phyloP scores from a whole-genome alignment of 2,888 invertebrate species.

The Alloscopus bannaensis region DNA sequence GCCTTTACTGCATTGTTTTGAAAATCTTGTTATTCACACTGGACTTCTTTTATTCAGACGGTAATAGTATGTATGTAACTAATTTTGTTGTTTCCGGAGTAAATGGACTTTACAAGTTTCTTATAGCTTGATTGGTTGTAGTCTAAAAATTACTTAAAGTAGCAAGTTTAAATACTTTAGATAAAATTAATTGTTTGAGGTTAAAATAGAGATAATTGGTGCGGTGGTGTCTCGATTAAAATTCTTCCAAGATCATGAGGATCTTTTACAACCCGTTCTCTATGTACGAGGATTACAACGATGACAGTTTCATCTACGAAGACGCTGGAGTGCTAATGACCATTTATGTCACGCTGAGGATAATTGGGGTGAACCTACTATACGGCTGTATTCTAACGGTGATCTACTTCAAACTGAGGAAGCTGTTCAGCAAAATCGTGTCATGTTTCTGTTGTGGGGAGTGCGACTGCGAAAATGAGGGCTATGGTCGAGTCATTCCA shows the following conservation, averaged over 20 bases:
- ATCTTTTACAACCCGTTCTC: conserved; percentile 13
- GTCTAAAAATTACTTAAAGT: no score
- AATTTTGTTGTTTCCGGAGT: no score
- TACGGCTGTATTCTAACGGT: conserved; percentile 24
- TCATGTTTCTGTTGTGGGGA: conserved; percentile 24
- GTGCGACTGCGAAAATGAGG: conserved; percentile 35
- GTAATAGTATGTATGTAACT: no score
- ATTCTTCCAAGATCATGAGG: background rate
- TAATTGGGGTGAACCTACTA: conserved; percentile 16
- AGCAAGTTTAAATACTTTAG: no score
- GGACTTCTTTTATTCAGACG: no score
- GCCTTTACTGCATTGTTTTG: no score
- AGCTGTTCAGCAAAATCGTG: background rate
- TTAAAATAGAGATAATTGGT: no score
- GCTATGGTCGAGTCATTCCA: background rate
- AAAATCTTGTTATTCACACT: no score
- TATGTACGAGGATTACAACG: conserved; percentile 20
- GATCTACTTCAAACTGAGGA: background rate
- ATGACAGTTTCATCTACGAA: conserved; percentile 3
- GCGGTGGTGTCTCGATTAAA: no score
- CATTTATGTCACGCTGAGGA: conserved; percentile 15
- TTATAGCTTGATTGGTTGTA: no score
- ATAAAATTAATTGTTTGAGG: no score
- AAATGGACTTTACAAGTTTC: no score
- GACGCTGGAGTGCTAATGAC: background rate